Evolutionary conservation across 2,888 invertebrate species (phyloP).

Genomic region (Drosophila cracens): DNA sequence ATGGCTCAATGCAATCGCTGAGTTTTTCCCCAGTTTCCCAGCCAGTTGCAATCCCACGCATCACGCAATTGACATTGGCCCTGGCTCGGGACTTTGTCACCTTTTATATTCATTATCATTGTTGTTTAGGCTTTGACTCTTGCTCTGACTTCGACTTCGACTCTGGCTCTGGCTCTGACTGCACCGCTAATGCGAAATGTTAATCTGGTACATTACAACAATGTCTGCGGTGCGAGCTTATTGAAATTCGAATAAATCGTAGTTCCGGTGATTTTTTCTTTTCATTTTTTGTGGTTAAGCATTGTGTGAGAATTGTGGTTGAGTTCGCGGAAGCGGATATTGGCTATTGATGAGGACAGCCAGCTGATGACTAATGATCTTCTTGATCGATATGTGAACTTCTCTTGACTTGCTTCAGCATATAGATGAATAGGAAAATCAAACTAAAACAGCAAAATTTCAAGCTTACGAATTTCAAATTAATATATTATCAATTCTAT

Average conservation of each 20-base stretch:
- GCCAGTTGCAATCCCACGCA: constrained; percentile 69
- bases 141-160: not conserved
- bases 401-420: not conserved
- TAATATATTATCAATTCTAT: not conserved
- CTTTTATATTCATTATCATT: constrained; percentile 63
- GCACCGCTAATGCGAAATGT: constrained; percentile 75
- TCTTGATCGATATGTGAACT: constrained; percentile 18
- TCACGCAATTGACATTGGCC: constrained; percentile 64
- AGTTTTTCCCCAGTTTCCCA: constrained; percentile 44
- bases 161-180: constrained; percentile 1
- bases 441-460: not conserved
- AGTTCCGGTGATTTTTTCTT: constrained; percentile 62
- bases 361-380: constrained; percentile 44
- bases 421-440: not conserved
- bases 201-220: constrained; percentile 68
- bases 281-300: constrained; percentile 13
- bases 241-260: constrained; percentile 72
- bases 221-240: constrained; percentile 56
- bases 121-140: constrained; percentile 11
- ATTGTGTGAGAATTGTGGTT: constrained; percentile 60
- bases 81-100: constrained; percentile 67
- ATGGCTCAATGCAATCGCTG: constrained; percentile 71
- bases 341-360: constrained; percentile 40
- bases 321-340: constrained; percentile 66
- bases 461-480: not conserved